Evolutionary conservation across 1,140 invertebrate species (phyloP), one percentile per base, ranked within the genome.

Genomic region (Megathymus violae): DNA sequence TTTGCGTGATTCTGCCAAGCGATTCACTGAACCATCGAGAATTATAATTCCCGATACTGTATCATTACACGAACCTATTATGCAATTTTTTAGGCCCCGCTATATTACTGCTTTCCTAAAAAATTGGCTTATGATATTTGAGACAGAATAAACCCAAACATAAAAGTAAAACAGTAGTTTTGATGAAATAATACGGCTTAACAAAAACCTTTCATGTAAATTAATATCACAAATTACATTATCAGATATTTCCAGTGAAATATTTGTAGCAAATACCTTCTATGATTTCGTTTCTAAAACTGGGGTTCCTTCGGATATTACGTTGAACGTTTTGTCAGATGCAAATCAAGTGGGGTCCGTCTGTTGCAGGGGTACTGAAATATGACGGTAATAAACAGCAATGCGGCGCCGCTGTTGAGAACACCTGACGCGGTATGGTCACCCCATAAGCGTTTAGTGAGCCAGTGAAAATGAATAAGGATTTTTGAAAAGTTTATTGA

Each of bases 341-440:
- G 74, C 74, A 76, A 73, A 76, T 76, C 70, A 71, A 62, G 47
- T 51, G 64, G 67, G 71, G 65, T 54, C 48, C 36, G 70, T 64
- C 68, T 67, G 64, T 70, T 76, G 65, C 65, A 67, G 65, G 65
- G 64, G 65, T 19, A 44, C 65, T 76, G 67, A 76, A 76, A 70
- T 76, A 76, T 76, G 61, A 63, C 62, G 61, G 65, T 52, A 51
- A 76, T 76, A 73, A 76, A 73, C 68, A 71, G 68, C 68, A 71
- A 64, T 52, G 59, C 64, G 52, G 51, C 43, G 46, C 58, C 50
- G 63, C 70, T 68, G 60, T 71, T 71, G 65, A 60, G 60, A 67
- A 64, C 74, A 73, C 67, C 74, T 76, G 74, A 73, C 71, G 51
- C 64, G 69, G 15, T 65, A 71, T 62, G 68, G 70, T 62, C 71